Base-by-base conservation (phyloP, 2,797 vertebrate genomes). In the Silurus lanzhouensis region DNA sequence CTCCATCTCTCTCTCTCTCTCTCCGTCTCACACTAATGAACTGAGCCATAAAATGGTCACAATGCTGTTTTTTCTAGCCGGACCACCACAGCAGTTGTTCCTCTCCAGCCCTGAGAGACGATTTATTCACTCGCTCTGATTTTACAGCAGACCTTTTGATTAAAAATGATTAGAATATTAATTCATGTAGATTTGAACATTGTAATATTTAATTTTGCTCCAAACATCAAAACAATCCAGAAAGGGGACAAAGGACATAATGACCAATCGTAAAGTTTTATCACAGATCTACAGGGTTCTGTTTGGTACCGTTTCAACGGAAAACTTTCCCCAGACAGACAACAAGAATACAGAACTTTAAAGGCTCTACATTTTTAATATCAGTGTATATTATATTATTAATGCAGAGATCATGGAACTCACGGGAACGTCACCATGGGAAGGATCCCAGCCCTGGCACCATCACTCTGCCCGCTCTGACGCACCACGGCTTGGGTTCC, bases 381-480 rank as follows among this genome's bases (percentile, higher is more conserved):
- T 31, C 6, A 66, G n/a, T 27, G 1, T 66, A 25, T 27, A 67
- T 67, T 67, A 14, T 1, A 67, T 67, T 67, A 13, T 15, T 67
- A 67, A 27, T 27, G 27, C 64, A 38, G 38, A 38, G 38, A 38
- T 38, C 38, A 38, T 38, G 38, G 38, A 38, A 38, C 90, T 91
- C 89, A 91, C 95, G 95, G 94, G 94, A 95, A 95, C 90, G 76
- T 77, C 72, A 83, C 80, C 48, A 86, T 70, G 87, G 87, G 86
- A 84, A 74, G 83, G 86, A 91, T 95, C 95, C 91, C 95, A 95
- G 94, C 90, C 89, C 92, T 91, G 93, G 94, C 93, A 93, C 93
- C 93, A 93, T 93, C 93, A 90, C 92, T 94, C 93, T 92, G 75
- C n/a, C 79, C 55, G 44, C 90, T 91, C 84, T 95, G 94, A 96